Evolutionary conservation across 2,888 invertebrate genomes (phyloP), one percentile per base, ranked within the genome.

Genomic region (Chaetogeoica ovagalla): DNA sequence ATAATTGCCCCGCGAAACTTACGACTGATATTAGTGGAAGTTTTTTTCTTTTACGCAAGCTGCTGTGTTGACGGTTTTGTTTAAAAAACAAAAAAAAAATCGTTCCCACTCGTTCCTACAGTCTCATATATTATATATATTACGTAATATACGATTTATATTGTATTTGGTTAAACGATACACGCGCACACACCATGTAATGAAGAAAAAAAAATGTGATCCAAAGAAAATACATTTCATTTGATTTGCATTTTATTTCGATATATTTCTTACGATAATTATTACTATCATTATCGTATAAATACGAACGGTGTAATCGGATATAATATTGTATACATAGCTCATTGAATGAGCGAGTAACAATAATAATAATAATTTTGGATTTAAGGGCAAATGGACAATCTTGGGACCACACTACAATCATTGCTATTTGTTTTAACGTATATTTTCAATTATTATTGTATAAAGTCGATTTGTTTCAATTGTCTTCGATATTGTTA

Each of bases 381-480:
- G 79, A 71, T 63, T 79, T 79, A 71, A 79, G 70, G 70, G 63
- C 55, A 79, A 77, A 77, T 21, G 71, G 79, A 79, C 79, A 79
- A 79, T 79, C 79, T 71, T 71, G 79, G 79, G 79, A 79, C 79
- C 79, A 79, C 55, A 77, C 60, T 77, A 71, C 71, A 79, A 79
- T 79, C 79, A 79, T n/a, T 70, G 52, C 57, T 57, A 2, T 59
- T 15, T 65, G 65, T 65, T 74, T 63, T 65, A 37, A 55, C 37
- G n/a, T n/a, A 19, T 74, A 55, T 43, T 65, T 66, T 55, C 7
- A 63, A 63, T 73, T 30, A 30, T 30, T 30, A 4, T n/a, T 73
- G 23, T 68, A 52, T 48, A 57, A 70, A 37, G 57, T 70, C 37
- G 52, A 39, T 70, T 70, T 70, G 37, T 65, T 65, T 39, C 15